Conservation (phyloP, 1,140 invertebrate genomes). For the Thalassaphorura encarpata region DNA sequence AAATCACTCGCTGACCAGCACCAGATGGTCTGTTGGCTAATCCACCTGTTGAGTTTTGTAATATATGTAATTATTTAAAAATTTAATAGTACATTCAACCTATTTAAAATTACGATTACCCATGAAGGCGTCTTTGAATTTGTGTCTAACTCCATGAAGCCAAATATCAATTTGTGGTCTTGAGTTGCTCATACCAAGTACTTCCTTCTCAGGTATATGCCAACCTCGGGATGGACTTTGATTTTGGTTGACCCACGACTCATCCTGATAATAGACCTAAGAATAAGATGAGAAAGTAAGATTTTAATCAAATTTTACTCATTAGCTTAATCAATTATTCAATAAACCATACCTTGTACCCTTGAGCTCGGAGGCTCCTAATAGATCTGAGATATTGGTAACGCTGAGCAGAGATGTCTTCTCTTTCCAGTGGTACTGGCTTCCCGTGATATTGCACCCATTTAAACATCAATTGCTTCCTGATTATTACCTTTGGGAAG, state of each 20-base stretch:
- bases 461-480: constrained; percentile 1
- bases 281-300: background rate
- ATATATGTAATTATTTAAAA: too few relatives aligned
- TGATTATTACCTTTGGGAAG: constrained; percentile 4
- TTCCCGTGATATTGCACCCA: background rate
- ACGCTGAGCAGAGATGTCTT: background rate
- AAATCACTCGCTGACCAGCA: background rate
- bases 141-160: background rate
- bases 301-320: background rate
- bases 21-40: too few relatives aligned
- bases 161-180: background rate
- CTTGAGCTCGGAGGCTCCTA: background rate
- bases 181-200: background rate
- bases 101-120: too few relatives aligned
- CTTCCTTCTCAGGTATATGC: background rate
- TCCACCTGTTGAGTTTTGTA: too few relatives aligned
- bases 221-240: background rate
- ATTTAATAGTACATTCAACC: too few relatives aligned
- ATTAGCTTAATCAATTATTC: background rate
- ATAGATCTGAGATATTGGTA: background rate
- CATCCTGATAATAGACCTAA: constrained; percentile 3
- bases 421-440: background rate
- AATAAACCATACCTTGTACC: background rate
- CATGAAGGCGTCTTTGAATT: background rate
- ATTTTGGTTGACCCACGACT: background rate